Conservation (phyloP, 1,140 invertebrate species). For the Araneus ventricosus region DNA sequence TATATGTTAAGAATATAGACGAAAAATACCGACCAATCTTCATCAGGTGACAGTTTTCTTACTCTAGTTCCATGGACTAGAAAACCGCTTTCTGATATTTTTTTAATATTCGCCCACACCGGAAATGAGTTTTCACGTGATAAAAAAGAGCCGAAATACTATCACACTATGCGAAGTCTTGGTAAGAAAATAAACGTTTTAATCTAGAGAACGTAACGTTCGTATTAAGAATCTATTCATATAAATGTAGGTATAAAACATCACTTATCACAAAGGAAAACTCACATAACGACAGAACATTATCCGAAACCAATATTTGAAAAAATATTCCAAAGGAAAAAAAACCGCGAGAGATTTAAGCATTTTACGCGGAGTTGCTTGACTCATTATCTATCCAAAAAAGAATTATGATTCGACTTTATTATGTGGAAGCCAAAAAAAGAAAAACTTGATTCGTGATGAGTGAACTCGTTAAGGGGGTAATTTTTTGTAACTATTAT, state of each 20-base stretch:
- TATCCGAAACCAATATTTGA: slow-evolving; percentile 64
- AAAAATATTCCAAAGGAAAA: slow-evolving; percentile 16
- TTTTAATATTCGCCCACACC: neutral
- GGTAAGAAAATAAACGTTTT: slow-evolving; percentile 25
- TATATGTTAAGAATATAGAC: too few species aligned
- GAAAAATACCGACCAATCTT: too few species aligned
- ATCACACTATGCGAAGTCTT: neutral
- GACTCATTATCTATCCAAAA: slow-evolving; percentile 52
- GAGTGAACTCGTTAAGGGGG: slow-evolving; percentile 56
- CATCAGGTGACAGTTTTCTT: too few species aligned
- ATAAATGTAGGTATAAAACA: slow-evolving; percentile 43
- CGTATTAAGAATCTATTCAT: slow-evolving; percentile 32
- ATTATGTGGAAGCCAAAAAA: slow-evolving; percentile 40
- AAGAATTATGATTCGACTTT: slow-evolving; percentile 60
- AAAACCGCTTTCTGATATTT: neutral
- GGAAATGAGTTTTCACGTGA: neutral
- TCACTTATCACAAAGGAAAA: slow-evolving; percentile 56
- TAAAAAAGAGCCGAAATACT: neutral
- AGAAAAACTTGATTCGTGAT: slow-evolving; percentile 40
- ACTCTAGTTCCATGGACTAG: neutral
- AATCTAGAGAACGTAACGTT: slow-evolving; percentile 10
- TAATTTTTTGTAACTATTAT: slow-evolving; percentile 61
- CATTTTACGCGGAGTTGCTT: slow-evolving; percentile 42
- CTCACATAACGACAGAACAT: slow-evolving; percentile 51
- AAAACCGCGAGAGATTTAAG: slow-evolving; percentile 35